Evolutionary conservation across 1,140 invertebrate genomes (phyloP).

Genomic region (Listronotus bonariensis): DNA sequence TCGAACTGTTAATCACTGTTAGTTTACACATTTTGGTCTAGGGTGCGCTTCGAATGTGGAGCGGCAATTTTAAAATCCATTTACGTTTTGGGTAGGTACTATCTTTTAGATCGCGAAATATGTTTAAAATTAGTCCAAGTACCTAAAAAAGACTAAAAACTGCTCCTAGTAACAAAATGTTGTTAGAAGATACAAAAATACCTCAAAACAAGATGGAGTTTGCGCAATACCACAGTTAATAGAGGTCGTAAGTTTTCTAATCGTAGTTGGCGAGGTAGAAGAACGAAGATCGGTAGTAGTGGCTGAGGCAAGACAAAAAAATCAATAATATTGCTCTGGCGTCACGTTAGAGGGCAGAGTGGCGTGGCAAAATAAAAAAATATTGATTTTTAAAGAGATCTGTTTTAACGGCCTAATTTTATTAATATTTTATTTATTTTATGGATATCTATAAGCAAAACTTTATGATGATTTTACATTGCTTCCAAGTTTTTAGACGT

Average conservation of each 20-base stretch:
- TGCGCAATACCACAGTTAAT: slow-evolving; percentile 9
- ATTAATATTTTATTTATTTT: too few species aligned
- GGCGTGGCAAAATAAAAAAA: slow-evolving; percentile 14
- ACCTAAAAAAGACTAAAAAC: neutral
- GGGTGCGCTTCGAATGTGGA: slow-evolving; percentile 13
- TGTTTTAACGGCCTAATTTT: slow-evolving; percentile 17
- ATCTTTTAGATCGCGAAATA: neutral
- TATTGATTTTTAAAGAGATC: slow-evolving; percentile 15
- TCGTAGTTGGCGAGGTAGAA: neutral
- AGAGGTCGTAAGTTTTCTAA: slow-evolving; percentile 19
- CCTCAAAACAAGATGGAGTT: neutral
- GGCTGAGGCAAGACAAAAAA: slow-evolving; percentile 9
- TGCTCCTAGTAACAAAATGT: too few species aligned
- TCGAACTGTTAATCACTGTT: slow-evolving; percentile 33
- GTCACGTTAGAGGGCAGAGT: slow-evolving; percentile 30
- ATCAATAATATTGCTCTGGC: slow-evolving; percentile 25
- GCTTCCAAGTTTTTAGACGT: too few species aligned
- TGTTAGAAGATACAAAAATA: neutral
- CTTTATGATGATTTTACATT: too few species aligned
- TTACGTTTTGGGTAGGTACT: neutral
- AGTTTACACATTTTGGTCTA: slow-evolving; percentile 2
- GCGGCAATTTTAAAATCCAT: slow-evolving; percentile 19
- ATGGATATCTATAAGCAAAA: too few species aligned
- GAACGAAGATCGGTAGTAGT: slow-evolving; percentile 23
- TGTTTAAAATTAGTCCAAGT: neutral